These are phyloP conservation scores for Cassiopea xamachana DNA, from an alignment of 30 jellyfish, hydroid and myxozoan genomes.

Conservation along the genomic window DNA sequence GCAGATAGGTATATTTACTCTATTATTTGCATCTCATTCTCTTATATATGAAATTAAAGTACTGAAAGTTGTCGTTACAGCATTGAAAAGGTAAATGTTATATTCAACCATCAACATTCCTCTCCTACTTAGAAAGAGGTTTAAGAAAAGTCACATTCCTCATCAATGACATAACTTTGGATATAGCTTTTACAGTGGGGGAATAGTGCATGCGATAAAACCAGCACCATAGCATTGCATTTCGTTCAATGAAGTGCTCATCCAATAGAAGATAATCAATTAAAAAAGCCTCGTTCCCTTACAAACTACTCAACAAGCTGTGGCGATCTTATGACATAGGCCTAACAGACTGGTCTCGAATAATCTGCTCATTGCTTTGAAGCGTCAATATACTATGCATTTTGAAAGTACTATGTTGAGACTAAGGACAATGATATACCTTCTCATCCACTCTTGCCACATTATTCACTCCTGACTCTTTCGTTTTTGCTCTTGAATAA, in stretches of 20 bases:
- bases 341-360: background rate
- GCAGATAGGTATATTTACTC: too few species aligned
- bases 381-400: background rate
- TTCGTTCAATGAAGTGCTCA: background rate
- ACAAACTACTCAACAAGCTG: background rate
- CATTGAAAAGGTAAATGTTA: too few species aligned
- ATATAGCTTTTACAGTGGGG: too few species aligned
- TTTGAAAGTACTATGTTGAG: background rate
- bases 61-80: too few species aligned
- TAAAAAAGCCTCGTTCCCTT: background rate
- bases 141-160: too few species aligned
- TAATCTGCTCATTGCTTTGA: background rate
- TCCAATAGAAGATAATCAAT: too few species aligned
- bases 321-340: background rate
- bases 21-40: too few species aligned
- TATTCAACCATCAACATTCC: too few species aligned
- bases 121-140: too few species aligned
- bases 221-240: background rate
- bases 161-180: too few species aligned
- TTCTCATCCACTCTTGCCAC: background rate
- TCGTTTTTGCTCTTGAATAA: constrained; percentile 40
- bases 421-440: background rate
- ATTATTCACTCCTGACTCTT: constrained; percentile 16
- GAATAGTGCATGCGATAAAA: too few species aligned
- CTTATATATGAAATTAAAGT: too few species aligned